Conservation (phyloP, 2,888 invertebrate species). For the Acrobasis suavella region DNA sequence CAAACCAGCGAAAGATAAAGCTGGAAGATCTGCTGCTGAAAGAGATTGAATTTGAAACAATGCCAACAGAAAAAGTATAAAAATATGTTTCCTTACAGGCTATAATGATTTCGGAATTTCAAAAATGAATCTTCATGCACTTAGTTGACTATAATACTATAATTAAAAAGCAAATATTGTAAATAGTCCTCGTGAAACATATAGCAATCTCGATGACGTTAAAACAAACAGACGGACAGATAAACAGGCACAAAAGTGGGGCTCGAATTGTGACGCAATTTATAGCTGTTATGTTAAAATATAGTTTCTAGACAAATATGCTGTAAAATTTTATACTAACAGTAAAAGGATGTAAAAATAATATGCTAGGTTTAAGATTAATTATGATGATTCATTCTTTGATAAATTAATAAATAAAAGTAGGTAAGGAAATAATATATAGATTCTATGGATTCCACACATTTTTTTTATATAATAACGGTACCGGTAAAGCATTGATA, state of each 20-base stretch:
- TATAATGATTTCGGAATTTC: too few relatives aligned
- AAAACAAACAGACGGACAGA: constrained; percentile 4
- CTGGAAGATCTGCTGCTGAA: too few relatives aligned
- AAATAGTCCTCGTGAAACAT: constrained; percentile 1
- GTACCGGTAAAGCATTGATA: too few relatives aligned
- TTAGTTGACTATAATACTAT: too few relatives aligned
- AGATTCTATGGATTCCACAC: too few relatives aligned
- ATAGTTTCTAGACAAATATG: not conserved
- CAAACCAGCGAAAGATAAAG: too few relatives aligned
- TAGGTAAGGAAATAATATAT: not conserved
- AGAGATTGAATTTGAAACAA: too few relatives aligned
- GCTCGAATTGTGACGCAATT: not conserved
- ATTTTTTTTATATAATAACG: too few relatives aligned
- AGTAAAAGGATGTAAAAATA: not conserved
- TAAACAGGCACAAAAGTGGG: not conserved
- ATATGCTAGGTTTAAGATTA: not conserved
- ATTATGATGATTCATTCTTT: not conserved
- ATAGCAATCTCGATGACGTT: constrained; percentile 6
- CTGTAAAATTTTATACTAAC: not conserved
- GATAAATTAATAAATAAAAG: not conserved
- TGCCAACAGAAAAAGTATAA: too few relatives aligned
- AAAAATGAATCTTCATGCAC: too few relatives aligned
- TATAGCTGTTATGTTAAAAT: not conserved
- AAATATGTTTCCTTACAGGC: too few relatives aligned
- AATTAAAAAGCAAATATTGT: not conserved